Evolutionary conservation across 2,113 vertebrate species (phyloP).

Genomic region (Serilophus lunatus): DNA sequence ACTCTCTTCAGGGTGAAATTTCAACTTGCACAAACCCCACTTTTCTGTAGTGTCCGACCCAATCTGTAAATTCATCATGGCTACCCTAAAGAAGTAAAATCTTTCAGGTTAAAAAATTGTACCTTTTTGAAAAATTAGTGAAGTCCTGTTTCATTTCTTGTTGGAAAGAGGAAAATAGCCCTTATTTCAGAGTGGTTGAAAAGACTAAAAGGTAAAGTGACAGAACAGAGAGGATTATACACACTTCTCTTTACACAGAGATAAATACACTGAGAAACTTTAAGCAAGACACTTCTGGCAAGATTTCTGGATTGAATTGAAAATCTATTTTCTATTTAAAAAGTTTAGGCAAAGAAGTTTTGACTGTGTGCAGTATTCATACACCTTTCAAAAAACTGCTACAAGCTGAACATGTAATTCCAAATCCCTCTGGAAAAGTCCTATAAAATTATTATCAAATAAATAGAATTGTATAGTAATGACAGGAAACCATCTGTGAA

Average conservation of each 20-base stretch:
- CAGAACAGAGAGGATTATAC: neutral
- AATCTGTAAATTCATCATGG: neutral
- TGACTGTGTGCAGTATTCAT: neutral
- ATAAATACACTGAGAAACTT: neutral
- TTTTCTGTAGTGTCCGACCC: neutral
- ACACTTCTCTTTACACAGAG: neutral
- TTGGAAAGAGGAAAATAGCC: neutral
- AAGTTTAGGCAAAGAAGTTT: constrained; percentile 25
- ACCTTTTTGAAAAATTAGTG: neutral
- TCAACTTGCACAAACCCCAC: neutral
- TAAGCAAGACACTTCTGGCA: neutral
- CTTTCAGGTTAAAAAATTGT: neutral
- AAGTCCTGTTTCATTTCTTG: neutral
- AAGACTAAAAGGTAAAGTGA: constrained; percentile 6
- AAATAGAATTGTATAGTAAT: constrained; percentile 55
- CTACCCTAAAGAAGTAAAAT: neutral
- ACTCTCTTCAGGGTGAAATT: neutral
- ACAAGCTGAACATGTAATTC: constrained; percentile 12
- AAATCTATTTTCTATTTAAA: constrained; percentile 13
- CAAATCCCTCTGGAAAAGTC: constrained; percentile 35
- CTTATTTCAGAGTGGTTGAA: neutral
- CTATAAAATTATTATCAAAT: constrained; percentile 63
- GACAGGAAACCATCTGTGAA: constrained; percentile 60
- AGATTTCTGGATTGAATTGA: neutral
- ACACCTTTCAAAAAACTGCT: constrained; percentile 28